Conservation (phyloP, 2,113 vertebrate genomes). For the Willisornis vidua region DNA sequence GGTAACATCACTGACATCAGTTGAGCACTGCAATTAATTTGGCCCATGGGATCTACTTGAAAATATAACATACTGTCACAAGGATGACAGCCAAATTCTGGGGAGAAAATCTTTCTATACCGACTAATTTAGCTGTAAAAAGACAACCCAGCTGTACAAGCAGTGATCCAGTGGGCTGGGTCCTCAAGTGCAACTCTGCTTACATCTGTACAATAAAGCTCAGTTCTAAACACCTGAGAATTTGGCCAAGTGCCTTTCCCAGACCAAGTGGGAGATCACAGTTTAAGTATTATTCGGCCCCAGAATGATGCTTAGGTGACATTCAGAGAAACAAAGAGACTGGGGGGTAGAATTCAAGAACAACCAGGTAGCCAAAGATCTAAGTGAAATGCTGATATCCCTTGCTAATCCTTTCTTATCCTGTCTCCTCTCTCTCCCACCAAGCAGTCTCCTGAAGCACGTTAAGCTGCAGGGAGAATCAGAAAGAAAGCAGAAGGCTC, state of each 20-base stretch:
- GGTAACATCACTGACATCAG: constrained; percentile 50
- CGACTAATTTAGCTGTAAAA: neutral
- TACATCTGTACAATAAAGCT: neutral
- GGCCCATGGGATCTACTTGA: constrained; percentile 49
- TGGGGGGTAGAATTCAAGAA: neutral
- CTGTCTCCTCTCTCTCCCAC: neutral
- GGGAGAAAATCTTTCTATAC: constrained; percentile 42
- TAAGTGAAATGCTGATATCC: constrained; percentile 18
- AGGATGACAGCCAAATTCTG: constrained; percentile 38
- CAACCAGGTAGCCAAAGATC: neutral
- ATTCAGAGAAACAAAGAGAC: neutral
- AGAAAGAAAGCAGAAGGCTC: constrained; percentile 2
- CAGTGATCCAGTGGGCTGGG: neutral
- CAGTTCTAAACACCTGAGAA: neutral
- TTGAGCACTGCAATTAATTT: constrained; percentile 33
- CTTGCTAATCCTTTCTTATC: constrained; percentile 42
- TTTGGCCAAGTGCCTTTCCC: neutral
- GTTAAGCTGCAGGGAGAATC: neutral
- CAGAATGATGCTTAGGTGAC: neutral
- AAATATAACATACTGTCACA: constrained; percentile 45
- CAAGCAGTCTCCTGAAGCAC: neutral
- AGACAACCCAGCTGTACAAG: constrained; percentile 19
- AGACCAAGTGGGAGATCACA: neutral
- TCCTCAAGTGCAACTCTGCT: neutral
- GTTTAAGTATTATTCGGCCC: neutral